Evolutionary conservation across 2,113 vertebrate species (phyloP).

Genomic region (Aegotheles bennettii): DNA sequence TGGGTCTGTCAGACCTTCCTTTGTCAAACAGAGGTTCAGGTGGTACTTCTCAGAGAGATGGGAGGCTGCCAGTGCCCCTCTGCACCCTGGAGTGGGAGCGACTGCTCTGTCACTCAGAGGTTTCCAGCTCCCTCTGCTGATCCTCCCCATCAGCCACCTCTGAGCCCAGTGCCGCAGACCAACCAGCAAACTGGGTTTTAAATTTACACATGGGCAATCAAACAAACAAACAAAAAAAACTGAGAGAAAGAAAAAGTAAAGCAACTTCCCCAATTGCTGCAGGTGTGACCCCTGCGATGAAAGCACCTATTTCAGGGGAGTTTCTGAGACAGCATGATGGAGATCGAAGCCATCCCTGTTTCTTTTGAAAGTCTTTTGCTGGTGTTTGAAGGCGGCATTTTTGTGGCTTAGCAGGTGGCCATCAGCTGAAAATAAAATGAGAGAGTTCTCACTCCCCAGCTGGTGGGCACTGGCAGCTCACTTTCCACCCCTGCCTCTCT

Average conservation of each 20-base stretch:
- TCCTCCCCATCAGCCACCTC: not conserved
- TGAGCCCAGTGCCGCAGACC: not conserved
- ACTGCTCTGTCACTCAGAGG: not conserved
- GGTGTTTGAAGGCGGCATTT: constrained; percentile 26
- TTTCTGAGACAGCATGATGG: fast-evolving
- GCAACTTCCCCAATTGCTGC: not conserved
- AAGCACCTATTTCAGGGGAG: not conserved
- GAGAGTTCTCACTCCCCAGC: not conserved
- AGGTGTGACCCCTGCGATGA: not conserved
- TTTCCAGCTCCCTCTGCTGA: not conserved
- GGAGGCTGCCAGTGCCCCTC: not conserved
- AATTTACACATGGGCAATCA: not conserved
- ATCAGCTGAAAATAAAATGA: constrained; percentile 39
- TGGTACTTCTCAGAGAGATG: not conserved
- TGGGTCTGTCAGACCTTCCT: not conserved
- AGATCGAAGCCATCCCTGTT: not conserved
- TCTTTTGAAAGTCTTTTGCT: not conserved
- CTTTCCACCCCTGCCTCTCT: constrained; percentile 25
- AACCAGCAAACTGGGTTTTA: not conserved
- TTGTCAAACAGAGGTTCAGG: not conserved
- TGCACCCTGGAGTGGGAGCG: fast-evolving
- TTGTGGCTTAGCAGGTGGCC: constrained; percentile 9
- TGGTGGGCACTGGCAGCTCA: constrained; percentile 22
- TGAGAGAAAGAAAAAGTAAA: not conserved
- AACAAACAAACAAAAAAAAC: not conserved